Evolutionary conservation across 2,113 vertebrate species (phyloP), one percentile per base, ranked within the genome.

Genomic region (Sinosuthora webbiana): DNA sequence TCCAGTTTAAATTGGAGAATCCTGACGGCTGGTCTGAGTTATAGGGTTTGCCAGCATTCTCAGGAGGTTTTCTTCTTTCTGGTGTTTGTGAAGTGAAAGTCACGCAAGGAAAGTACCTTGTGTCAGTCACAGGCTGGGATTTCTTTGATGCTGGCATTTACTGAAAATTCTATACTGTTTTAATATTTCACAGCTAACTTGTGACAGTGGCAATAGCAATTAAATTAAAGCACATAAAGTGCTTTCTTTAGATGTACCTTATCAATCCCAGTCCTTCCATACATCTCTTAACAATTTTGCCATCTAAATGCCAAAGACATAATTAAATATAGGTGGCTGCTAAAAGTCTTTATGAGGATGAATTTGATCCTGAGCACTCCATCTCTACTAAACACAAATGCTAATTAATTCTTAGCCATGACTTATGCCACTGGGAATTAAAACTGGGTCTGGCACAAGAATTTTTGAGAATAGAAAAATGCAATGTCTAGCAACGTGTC

Each of bases 151-250:
- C n/a, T 93, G 57, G 52, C 60, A 68, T 94, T 92, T 87, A 89
- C 89, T 91, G 71, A 83, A 91, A 94, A 45, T 92, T 92, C 78
- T 89, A 78, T 78, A 75, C 80, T 89, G 53, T 68, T 94, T 94
- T 82, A 92, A 81, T 96, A 64, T 94, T 95, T 90, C 69, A 87
- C 73, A 82, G 73, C 69, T 91, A 93, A 75, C 60, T 82, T 78
- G 24, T 89, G 73, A 89, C 75, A 84, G 82, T 55, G 76, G 45
- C 55, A 87, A 81, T 87, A 84, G 85, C 73, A 94, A 93, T 93
- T 94, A 95, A 83, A 96, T 78, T 94, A 96, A 92, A 95, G 60
- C 47, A 94, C 90, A 95, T 89, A 86, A 89, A 89, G 19, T 78
- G 23, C 33, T 71, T 90, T 42, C 64, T 91, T 95, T 78, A 94